Conservation (phyloP, 2,888 invertebrate genomes). For the Acleris holmiana region DNA sequence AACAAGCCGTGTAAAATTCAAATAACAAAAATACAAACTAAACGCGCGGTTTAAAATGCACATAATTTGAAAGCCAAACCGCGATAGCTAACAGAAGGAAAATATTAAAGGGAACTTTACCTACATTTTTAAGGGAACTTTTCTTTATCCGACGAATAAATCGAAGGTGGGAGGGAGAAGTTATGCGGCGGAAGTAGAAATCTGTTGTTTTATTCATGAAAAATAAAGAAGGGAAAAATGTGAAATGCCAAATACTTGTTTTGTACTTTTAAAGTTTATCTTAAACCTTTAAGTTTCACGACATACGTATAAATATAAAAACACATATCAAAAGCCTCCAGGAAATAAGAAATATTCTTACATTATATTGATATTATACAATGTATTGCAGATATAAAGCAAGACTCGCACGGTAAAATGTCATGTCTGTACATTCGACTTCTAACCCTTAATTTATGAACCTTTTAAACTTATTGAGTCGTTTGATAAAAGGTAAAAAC, state of each 20-base stretch:
- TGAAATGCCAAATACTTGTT: conserved; percentile 61
- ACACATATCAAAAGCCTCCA: too few species aligned
- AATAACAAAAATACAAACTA: conserved; percentile 50
- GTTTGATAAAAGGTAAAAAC: too few species aligned
- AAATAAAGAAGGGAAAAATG: conserved; percentile 75
- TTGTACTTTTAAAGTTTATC: conserved; percentile 48
- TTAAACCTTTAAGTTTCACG: conserved; percentile 18
- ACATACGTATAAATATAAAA: too few species aligned
- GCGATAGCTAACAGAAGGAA: conserved; percentile 77
- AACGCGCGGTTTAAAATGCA: conserved; percentile 73
- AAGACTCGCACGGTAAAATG: too few species aligned
- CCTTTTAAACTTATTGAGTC: too few species aligned
- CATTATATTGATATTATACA: too few species aligned
- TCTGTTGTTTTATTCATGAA: conserved; percentile 85
- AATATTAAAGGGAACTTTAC: conserved; percentile 81
- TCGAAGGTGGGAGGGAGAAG: conserved; percentile 82
- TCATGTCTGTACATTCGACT: too few species aligned
- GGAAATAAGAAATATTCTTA: too few species aligned
- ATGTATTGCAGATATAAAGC: too few species aligned
- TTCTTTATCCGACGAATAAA: conserved; percentile 82
- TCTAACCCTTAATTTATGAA: too few species aligned
- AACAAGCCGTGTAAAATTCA: conserved; percentile 14
- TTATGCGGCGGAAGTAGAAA: conserved; percentile 76
- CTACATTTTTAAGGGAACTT: conserved; percentile 81
- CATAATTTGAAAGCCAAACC: conserved; percentile 71